These are phyloP conservation scores for Peucedramus taeniatus DNA, from an alignment of 2,113 vertebrate genomes.

Conservation along the genomic window DNA sequence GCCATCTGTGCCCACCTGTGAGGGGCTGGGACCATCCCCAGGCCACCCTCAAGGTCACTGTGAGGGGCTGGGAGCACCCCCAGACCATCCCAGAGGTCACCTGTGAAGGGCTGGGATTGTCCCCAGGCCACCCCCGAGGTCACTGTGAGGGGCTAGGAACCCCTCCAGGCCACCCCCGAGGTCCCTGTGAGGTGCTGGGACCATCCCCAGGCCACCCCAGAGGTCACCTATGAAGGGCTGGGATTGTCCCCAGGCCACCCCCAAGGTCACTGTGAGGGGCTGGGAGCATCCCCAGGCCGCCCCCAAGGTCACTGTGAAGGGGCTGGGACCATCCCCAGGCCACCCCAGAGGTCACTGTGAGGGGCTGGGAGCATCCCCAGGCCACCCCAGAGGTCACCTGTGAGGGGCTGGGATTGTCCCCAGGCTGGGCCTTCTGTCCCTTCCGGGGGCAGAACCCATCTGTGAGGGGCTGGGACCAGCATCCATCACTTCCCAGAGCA, in stretches of 20 bases:
- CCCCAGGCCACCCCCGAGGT: too few relatives aligned
- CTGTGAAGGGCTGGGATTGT: background rate
- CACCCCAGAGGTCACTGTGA: background rate
- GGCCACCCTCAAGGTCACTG: background rate
- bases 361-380: background rate
- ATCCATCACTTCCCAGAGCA: background rate
- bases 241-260: rapidly evolving
- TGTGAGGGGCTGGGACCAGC: background rate
- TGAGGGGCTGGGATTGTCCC: rapidly evolving
- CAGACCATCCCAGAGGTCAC: background rate
- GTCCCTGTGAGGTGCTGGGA: background rate
- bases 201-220: background rate
- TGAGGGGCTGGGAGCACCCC: rapidly evolving
- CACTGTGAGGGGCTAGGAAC: background rate
- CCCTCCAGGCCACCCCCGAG: background rate
- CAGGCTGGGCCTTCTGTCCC: background rate
- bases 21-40: rapidly evolving
- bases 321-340: rapidly evolving
- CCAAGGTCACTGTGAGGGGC: background rate
- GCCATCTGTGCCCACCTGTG: background rate
- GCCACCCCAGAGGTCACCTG: background rate
- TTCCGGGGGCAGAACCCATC: background rate
- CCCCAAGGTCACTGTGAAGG: background rate
- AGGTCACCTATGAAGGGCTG: background rate
- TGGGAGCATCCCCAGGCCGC: rapidly evolving